Conservation (phyloP, 2,888 invertebrate genomes). For the Ennomos erosarius region DNA sequence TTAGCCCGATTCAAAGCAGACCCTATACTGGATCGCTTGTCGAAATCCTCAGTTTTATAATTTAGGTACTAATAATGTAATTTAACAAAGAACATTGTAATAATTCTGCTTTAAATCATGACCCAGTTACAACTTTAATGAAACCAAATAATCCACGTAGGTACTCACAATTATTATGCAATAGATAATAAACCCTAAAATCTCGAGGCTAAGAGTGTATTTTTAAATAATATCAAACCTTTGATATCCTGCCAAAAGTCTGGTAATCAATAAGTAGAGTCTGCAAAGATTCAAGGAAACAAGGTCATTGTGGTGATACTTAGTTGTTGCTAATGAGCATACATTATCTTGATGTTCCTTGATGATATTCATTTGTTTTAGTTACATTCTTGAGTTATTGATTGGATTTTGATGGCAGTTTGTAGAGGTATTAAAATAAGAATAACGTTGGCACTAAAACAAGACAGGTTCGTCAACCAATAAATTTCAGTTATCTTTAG, state of each 20-base stretch:
- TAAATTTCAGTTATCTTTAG: too few relatives aligned
- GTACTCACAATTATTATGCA: neutral
- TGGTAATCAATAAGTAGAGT: conserved; percentile 32
- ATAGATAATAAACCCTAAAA: conserved; percentile 1
- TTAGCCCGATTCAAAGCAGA: too few relatives aligned
- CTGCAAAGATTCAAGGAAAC: conserved; percentile 14
- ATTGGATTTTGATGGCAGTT: too few relatives aligned
- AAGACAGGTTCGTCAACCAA: too few relatives aligned
- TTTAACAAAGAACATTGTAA: too few relatives aligned
- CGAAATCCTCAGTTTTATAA: neutral
- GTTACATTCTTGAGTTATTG: too few relatives aligned
- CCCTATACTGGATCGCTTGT: too few relatives aligned
- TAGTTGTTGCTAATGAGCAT: neutral
- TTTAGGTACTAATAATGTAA: too few relatives aligned
- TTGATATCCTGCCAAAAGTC: conserved; percentile 38
- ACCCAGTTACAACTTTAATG: neutral
- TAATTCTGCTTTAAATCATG: too few relatives aligned
- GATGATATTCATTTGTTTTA: neutral
- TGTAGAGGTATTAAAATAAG: too few relatives aligned
- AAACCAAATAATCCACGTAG: neutral
- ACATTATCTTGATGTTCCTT: neutral
- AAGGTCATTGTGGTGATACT: neutral
- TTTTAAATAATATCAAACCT: conserved; percentile 10
- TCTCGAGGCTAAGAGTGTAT: neutral
- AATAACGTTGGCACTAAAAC: too few relatives aligned